Evolutionary conservation across 2,888 invertebrate species (phyloP), one percentile per base, ranked within the genome.

Genomic region (Caenorhabditis becei): DNA sequence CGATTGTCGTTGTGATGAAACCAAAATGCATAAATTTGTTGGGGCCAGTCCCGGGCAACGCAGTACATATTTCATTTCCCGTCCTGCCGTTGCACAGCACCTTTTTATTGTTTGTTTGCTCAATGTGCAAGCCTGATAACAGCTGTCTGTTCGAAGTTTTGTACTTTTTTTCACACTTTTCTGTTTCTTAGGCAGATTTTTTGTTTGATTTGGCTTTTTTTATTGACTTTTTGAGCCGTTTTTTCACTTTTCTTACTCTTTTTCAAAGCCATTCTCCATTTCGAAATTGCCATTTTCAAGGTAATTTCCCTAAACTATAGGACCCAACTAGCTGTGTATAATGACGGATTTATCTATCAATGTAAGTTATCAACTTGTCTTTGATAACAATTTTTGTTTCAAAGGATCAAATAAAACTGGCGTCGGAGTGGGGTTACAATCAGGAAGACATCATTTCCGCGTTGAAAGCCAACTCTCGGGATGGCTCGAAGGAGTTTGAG

Each of bases 391-490:
- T n/a, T n/a, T n/a, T n/a, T n/a, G n/a, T n/a, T n/a, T n/a, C n/a
- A n/a, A n/a, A 80, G 80, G 80, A 80, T 14, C 80, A 80, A 65
- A 72, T 80, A 37, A 80, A 77, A 28, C 23, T 80, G 61, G 80
- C 80, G 28, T 72, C 75, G 2, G 80, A 80, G 32, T 80, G 80
- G 80, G 80, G 80, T 51, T 80, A 75, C 49, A 70, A 80, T 53
- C 80, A 80, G 37, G 75, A 70, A 18, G 80, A 80, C 11, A 80
- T 80, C 32, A 75, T 80, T 14, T 69, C 80, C 11, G 80, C 80
- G 2, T 18, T 80, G 35, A 80, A 80, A 35, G 61, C 61, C 18
- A 80, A 80, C 28, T 58, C 79, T 11, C 59, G 35, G n/a, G 61
- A 75, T 14, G 65, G 66, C 4, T 49, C 66, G 7, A 75, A 75